Percentiles rank a stretch among this genome's conserved stretches.
Evolutionary conservation across 2,888 invertebrate genomes (phyloP).

Genomic region (Hyles lineata): DNA sequence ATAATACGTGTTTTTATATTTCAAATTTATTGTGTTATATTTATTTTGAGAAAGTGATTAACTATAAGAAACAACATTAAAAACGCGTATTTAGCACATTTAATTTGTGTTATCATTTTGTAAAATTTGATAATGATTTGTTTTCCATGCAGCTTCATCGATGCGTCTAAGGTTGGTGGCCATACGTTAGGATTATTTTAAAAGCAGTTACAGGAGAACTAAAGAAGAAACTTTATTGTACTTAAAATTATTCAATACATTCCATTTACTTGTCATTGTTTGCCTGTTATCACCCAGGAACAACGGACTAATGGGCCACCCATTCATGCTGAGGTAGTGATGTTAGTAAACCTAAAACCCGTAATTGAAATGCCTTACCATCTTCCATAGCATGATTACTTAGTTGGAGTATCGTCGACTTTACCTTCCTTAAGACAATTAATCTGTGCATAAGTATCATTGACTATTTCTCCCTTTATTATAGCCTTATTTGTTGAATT

Average conservation of each 20-base stretch:
- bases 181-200: not conserved
- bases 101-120: not conserved
- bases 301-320: not conserved
- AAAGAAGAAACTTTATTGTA: not conserved
- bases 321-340: not conserved
- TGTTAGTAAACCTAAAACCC: not conserved
- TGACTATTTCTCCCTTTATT: too few species aligned
- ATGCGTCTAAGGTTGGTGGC: constrained; percentile 43
- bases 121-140: constrained; percentile 32
- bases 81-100: not conserved
- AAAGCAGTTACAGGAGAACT: not conserved
- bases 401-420: not conserved
- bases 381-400: not conserved
- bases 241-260: not conserved
- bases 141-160: constrained; percentile 45
- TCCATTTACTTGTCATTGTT: not conserved
- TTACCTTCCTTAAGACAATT: not conserved
- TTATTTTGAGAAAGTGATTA: not conserved
- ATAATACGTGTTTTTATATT: not conserved
- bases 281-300: not conserved
- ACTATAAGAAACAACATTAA: not conserved
- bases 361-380: not conserved
- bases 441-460: too few species aligned
- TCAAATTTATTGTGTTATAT: not conserved
- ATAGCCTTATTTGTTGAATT: too few species aligned